Conservation (phyloP, 2,797 vertebrate species). For the Acanthurus leucopareius region DNA sequence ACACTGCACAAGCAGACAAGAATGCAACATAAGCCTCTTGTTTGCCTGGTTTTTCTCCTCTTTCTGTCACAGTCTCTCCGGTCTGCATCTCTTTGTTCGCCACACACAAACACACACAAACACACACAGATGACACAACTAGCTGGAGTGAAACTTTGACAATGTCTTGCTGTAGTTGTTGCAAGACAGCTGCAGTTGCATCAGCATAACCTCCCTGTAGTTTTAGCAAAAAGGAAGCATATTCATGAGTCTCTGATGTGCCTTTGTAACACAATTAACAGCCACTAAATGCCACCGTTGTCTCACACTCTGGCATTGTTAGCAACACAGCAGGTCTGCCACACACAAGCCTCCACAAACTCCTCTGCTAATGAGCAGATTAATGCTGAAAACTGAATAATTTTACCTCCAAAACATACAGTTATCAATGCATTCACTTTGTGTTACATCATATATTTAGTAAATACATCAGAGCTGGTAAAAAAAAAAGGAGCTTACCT, state of each 20-base stretch:
- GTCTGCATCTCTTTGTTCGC: background rate
- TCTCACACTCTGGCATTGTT: background rate
- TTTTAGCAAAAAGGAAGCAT: background rate
- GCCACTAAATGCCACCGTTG: background rate
- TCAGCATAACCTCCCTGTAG: background rate
- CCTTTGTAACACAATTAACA: background rate
- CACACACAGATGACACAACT: background rate
- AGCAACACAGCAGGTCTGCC: too few relatives aligned
- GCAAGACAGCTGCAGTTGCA: background rate
- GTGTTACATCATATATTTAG: too few relatives aligned
- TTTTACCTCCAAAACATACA: background rate
- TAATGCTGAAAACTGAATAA: background rate
- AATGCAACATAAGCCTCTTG: slow-evolving; percentile 24
- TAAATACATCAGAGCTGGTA: background rate
- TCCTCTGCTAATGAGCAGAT: background rate
- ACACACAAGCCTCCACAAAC: background rate
- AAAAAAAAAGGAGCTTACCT: background rate
- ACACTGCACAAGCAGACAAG: slow-evolving; percentile 15
- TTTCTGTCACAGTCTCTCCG: background rate
- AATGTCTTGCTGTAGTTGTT: background rate
- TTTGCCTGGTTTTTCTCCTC: background rate
- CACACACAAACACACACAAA: background rate
- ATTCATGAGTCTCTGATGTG: background rate
- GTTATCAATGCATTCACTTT: too few relatives aligned
- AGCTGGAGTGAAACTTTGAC: background rate